These are phyloP conservation scores for Coracopsis vasa DNA, from an alignment of 2,113 vertebrate species.

Conservation along the genomic window DNA sequence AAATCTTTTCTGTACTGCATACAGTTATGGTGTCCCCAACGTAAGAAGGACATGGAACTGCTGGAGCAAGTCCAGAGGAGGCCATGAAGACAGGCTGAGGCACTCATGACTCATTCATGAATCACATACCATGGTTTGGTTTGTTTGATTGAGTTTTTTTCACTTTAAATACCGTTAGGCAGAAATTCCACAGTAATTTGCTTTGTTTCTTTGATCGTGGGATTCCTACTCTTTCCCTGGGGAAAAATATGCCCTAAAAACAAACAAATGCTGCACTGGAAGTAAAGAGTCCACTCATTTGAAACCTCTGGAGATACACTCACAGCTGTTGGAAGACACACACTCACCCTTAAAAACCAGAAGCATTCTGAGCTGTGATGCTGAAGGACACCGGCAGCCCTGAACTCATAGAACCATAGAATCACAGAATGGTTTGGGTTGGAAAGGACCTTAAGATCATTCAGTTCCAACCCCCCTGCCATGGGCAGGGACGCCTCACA, in stretches of 20 bases:
- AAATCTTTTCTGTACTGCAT: neutral
- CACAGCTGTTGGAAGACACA: neutral
- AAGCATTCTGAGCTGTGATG: neutral
- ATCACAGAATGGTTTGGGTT: too few relatives aligned
- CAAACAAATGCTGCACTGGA: neutral
- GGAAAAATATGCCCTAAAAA: constrained; percentile 39
- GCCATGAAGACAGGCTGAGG: neutral
- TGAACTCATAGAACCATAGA: neutral
- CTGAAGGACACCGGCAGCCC: neutral
- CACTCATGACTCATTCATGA: neutral
- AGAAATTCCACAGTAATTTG: constrained; percentile 5
- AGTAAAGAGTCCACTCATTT: neutral
- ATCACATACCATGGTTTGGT: neutral
- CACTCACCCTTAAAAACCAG: neutral
- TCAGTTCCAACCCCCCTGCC: too few relatives aligned
- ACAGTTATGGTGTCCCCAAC: neutral
- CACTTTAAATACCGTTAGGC: neutral
- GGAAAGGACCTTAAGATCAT: too few relatives aligned
- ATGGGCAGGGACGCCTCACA: too few relatives aligned
- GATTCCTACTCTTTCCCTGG: neutral
- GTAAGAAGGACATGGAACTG: neutral
- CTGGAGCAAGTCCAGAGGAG: neutral
- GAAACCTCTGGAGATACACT: neutral
- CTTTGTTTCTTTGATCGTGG: constrained; percentile 12
- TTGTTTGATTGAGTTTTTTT: neutral